Percentiles rank a stretch among this genome's conserved stretches.
Conservation (phyloP, 2,113 vertebrate species). For the Chiloscyllium plagiosum region DNA sequence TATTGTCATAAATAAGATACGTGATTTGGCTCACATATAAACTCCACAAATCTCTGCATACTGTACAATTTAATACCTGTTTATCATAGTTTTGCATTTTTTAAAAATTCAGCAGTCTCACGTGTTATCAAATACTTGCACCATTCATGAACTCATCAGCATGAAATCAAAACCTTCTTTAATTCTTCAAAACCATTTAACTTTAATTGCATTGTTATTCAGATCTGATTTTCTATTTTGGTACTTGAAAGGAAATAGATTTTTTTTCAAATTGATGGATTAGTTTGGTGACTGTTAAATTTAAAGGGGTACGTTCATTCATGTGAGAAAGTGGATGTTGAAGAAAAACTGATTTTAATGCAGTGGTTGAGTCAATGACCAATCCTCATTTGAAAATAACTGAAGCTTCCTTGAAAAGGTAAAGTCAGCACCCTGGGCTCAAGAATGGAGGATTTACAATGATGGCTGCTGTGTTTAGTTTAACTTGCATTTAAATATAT, state of each 20-base stretch:
- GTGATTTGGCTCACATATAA: neutral
- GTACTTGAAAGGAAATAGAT: neutral
- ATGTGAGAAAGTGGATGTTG: neutral
- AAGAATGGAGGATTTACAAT: neutral
- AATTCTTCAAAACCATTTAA: neutral
- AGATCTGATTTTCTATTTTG: neutral
- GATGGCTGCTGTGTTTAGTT: neutral
- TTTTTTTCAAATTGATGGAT: neutral
- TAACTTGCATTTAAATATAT: constrained; percentile 2
- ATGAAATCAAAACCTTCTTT: neutral
- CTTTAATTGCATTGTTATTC: neutral
- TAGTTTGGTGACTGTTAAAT: neutral
- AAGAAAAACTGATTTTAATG: neutral
- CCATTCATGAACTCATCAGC: neutral
- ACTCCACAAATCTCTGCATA: neutral
- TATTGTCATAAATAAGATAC: neutral
- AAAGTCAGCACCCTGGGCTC: too few relatives aligned
- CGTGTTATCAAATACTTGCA: neutral
- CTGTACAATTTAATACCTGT: neutral
- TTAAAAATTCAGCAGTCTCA: neutral
- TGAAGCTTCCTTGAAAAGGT: neutral
- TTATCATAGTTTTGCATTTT: neutral
- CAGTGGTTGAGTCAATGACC: neutral
- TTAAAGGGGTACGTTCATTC: neutral
- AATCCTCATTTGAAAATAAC: neutral